These are phyloP conservation scores for Rhagonycha fulva DNA, from an alignment of 2,888 invertebrate genomes.

Conservation along the genomic window DNA sequence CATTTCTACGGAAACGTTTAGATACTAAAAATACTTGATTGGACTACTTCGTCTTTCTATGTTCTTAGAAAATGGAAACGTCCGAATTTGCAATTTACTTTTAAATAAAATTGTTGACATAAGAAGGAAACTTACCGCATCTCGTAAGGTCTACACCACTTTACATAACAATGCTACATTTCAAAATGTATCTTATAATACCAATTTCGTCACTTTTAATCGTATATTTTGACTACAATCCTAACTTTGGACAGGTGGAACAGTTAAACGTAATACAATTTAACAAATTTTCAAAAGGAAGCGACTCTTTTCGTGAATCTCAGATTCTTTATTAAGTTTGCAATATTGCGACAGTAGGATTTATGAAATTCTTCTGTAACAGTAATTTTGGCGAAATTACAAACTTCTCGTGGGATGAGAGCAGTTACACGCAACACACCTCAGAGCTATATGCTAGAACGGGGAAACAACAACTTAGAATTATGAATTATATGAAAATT, in stretches of 20 bases:
- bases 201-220: background rate
- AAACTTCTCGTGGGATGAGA: background rate
- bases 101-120: conserved; percentile 34
- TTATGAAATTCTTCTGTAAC: background rate
- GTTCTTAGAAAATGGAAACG: conserved; percentile 45
- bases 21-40: conserved; percentile 5
- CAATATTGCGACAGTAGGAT: background rate
- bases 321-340: background rate
- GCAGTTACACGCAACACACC: too few species aligned
- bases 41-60: conserved; percentile 25
- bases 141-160: background rate
- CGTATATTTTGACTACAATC: background rate
- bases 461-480: too few species aligned
- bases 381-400: background rate
- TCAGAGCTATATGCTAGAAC: too few species aligned
- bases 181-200: background rate
- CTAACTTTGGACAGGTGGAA: background rate
- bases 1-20: background rate
- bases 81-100: conserved; percentile 44
- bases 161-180: background rate
- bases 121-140: conserved; percentile 16
- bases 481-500: too few species aligned
- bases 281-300: background rate
- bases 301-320: background rate
- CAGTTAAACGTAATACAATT: background rate